These are phyloP conservation scores for Periplaneta americana DNA, from an alignment of 1,140 invertebrate genomes.

Conservation along the genomic window DNA sequence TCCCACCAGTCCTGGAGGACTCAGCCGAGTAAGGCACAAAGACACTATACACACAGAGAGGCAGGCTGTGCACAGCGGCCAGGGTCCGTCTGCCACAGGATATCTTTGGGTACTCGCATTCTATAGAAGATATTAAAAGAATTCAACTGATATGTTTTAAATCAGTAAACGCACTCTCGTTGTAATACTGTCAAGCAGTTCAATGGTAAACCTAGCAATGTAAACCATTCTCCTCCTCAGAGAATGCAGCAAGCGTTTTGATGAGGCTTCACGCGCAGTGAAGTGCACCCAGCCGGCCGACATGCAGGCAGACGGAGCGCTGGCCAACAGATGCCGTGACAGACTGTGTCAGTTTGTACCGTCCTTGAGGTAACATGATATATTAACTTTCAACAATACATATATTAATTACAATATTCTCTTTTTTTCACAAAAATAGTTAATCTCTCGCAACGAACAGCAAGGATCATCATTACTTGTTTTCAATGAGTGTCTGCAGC, in stretches of 20 bases:
- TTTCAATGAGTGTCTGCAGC: slow-evolving; percentile 86
- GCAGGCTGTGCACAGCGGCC: neutral
- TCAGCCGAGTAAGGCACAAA: neutral
- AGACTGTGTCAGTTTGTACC: too few relatives aligned
- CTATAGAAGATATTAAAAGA: neutral
- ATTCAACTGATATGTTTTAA: neutral
- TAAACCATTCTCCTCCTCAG: too few relatives aligned
- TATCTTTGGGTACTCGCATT: neutral
- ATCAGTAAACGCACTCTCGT: neutral
- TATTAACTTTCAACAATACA: neutral
- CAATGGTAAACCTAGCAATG: too few relatives aligned
- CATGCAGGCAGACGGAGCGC: too few relatives aligned
- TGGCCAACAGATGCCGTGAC: too few relatives aligned
- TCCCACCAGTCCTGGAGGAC: neutral
- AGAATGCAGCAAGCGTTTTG: too few relatives aligned
- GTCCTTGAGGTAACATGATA: neutral
- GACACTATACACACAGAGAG: neutral
- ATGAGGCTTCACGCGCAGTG: too few relatives aligned
- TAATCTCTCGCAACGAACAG: neutral
- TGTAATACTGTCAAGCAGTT: too few relatives aligned
- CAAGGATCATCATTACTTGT: slow-evolving; percentile 53
- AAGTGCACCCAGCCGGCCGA: too few relatives aligned
- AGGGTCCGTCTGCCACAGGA: neutral
- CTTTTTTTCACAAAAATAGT: neutral
- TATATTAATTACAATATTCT: neutral